Evolutionary conservation across 1,140 invertebrate genomes (phyloP).

Genomic region (Nephila pilipes): DNA sequence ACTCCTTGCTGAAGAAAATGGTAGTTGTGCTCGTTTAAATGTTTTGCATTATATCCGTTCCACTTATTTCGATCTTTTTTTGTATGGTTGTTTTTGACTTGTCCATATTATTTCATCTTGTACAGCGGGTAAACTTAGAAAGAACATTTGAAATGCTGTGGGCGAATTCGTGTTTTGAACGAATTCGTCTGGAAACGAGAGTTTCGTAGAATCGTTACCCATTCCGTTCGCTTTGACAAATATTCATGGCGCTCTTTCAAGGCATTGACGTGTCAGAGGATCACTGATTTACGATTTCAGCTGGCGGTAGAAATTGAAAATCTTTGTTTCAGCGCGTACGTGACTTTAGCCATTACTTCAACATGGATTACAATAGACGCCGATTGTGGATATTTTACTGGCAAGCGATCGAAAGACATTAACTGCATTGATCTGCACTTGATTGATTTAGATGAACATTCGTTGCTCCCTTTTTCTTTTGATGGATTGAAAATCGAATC

Average conservation of each 20-base stretch:
- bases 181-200: constrained; percentile 6
- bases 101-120: not conserved
- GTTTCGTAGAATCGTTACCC: not conserved
- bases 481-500: no score
- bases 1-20: not conserved
- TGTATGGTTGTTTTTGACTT: not conserved
- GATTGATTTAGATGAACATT: not conserved
- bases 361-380: not conserved
- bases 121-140: not conserved
- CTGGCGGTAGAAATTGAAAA: not conserved
- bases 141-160: not conserved
- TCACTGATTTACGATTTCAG: not conserved
- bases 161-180: not conserved
- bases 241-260: not conserved
- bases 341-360: not conserved
- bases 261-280: not conserved
- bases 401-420: not conserved
- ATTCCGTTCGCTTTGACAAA: not conserved
- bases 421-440: not conserved
- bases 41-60: constrained; percentile 1
- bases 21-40: not conserved
- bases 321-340: not conserved
- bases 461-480: not conserved
- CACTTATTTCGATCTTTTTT: constrained; percentile 12
- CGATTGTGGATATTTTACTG: not conserved